Evolutionary conservation across 2,888 invertebrate genomes (phyloP).

Genomic region (Tortricodes alternella): DNA sequence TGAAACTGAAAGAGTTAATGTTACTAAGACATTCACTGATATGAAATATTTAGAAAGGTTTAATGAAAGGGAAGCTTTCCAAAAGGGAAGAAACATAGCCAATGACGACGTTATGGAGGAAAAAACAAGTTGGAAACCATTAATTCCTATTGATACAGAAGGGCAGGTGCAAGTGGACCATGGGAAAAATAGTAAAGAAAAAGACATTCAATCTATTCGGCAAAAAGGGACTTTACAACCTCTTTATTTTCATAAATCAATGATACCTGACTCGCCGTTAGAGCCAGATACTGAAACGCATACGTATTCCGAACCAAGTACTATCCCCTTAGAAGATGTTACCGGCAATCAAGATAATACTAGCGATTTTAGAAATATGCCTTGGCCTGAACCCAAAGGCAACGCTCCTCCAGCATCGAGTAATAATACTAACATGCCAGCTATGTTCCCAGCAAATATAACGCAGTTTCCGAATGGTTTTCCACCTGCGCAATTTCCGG

Average conservation of each 20-base stretch:
- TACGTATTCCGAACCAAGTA: slow-evolving; percentile 88
- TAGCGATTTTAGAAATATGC: slow-evolving; percentile 88
- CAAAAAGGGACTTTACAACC: slow-evolving; percentile 93
- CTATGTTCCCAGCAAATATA: slow-evolving; percentile 74
- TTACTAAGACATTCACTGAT: slow-evolving; percentile 94
- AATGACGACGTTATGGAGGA: slow-evolving; percentile 92
- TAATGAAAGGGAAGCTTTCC: slow-evolving; percentile 92
- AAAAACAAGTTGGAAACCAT: slow-evolving; percentile 88
- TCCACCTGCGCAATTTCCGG: slow-evolving; percentile 73
- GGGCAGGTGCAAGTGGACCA: slow-evolving; percentile 85
- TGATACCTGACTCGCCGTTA: slow-evolving; percentile 93
- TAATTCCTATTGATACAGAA: slow-evolving; percentile 86
- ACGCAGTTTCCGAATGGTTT: slow-evolving; percentile 73
- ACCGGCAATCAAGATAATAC: slow-evolving; percentile 91
- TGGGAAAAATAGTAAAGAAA: slow-evolving; percentile 92
- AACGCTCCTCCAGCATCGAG: slow-evolving; percentile 70
- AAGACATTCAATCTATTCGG: slow-evolving; percentile 92
- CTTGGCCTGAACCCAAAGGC: slow-evolving; percentile 93
- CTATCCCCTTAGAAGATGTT: slow-evolving; percentile 94
- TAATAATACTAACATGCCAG: slow-evolving; percentile 59
- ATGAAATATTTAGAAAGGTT: slow-evolving; percentile 95
- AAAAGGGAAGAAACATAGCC: slow-evolving; percentile 88
- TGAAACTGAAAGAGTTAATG: slow-evolving; percentile 97
- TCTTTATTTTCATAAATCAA: slow-evolving; percentile 89
- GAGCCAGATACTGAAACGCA: slow-evolving; percentile 94